Evolutionary conservation across 2,888 invertebrate species (phyloP).

Genomic region (Laspeyria flexula): DNA sequence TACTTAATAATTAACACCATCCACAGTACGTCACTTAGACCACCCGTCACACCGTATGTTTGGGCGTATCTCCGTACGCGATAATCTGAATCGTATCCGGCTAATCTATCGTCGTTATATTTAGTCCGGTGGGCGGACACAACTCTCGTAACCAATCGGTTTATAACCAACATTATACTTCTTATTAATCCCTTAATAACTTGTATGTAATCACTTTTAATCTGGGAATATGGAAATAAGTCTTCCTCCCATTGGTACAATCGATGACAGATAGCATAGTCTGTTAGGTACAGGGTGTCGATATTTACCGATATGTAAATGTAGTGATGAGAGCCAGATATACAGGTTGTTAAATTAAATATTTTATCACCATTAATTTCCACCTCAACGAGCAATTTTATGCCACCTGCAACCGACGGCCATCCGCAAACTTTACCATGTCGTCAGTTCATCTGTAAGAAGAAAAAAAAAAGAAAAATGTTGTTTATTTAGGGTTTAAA

Average conservation of each 20-base stretch:
- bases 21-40: constrained; percentile 14
- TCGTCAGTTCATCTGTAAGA: too few relatives aligned
- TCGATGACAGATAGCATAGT: constrained; percentile 7
- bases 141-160: constrained; percentile 58
- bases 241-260: constrained; percentile 20
- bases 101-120: constrained; percentile 72
- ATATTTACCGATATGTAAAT: neutral
- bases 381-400: too few relatives aligned
- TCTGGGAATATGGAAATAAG: constrained; percentile 42
- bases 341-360: too few relatives aligned
- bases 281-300: neutral
- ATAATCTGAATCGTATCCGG: constrained; percentile 73
- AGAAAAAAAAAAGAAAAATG: too few relatives aligned
- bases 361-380: too few relatives aligned
- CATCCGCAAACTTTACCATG: too few relatives aligned
- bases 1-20: neutral
- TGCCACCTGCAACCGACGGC: too few relatives aligned
- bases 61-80: constrained; percentile 65
- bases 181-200: constrained; percentile 40
- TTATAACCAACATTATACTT: constrained; percentile 36
- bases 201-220: constrained; percentile 44
- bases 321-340: neutral
- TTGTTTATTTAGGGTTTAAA: too few relatives aligned
- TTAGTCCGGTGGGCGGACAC: constrained; percentile 67
- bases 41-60: constrained; percentile 53